These are phyloP conservation scores for Trypoxylus dichotomus DNA, from an alignment of 1,140 invertebrate genomes.

Conservation along the genomic window DNA sequence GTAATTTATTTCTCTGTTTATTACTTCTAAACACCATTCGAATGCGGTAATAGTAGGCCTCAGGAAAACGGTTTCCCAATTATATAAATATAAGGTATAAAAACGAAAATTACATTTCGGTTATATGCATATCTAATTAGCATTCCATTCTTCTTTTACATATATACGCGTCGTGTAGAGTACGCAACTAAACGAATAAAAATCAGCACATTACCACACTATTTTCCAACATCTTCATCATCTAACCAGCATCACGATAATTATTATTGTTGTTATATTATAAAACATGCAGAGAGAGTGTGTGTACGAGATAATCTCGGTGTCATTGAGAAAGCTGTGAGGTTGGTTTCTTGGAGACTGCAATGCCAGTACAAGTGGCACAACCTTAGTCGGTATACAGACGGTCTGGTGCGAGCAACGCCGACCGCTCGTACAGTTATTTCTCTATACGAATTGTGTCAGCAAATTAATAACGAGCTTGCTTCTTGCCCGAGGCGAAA, in stretches of 20 bases:
- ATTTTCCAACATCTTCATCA: constrained; percentile 5
- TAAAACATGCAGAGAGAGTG: constrained; percentile 16
- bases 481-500: constrained; percentile 20
- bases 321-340: constrained; percentile 41
- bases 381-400: constrained; percentile 36
- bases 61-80: too few species aligned
- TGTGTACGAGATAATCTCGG: constrained; percentile 26
- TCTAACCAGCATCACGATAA: too few species aligned
- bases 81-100: too few species aligned
- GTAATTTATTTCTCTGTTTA: too few species aligned
- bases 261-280: background rate
- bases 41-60: too few species aligned
- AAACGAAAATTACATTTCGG: too few species aligned
- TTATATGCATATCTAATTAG: background rate
- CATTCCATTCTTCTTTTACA: background rate
- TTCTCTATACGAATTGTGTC: constrained; percentile 33
- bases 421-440: constrained; percentile 33
- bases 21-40: too few species aligned
- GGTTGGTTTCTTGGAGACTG: constrained; percentile 34
- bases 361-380: constrained; percentile 40
- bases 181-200: background rate
- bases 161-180: background rate
- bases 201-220: background rate
- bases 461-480: constrained; percentile 27
- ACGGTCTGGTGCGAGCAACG: constrained; percentile 36